Evolutionary conservation across 2,888 invertebrate genomes (phyloP).

Genomic region (Lasioglossum malachurum): DNA sequence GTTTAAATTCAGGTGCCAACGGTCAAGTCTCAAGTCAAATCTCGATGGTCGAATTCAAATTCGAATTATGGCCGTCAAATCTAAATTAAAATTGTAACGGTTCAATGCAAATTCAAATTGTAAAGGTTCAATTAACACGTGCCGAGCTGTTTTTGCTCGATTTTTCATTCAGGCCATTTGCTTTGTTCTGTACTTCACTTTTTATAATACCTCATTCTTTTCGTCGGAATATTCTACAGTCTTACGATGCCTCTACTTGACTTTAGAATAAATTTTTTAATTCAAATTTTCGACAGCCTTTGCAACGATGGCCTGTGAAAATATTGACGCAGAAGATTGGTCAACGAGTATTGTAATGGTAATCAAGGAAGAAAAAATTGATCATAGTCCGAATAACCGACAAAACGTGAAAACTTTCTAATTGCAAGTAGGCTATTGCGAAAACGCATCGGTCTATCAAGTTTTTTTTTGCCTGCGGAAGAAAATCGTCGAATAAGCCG

Average conservation of each 20-base stretch:
- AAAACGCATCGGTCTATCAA: background rate
- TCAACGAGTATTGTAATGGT: background rate
- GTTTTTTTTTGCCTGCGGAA: background rate
- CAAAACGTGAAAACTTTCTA: slow-evolving; percentile 5
- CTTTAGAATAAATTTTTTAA: background rate
- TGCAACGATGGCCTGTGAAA: background rate
- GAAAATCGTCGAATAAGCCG: background rate
- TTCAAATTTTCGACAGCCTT: background rate
- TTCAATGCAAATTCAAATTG: too few relatives aligned
- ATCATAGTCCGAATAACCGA: too few relatives aligned
- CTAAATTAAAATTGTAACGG: background rate
- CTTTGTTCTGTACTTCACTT: too few relatives aligned
- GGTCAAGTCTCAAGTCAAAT: background rate
- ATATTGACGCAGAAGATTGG: background rate
- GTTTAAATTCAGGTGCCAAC: background rate
- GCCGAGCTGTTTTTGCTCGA: too few relatives aligned
- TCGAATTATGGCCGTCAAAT: background rate
- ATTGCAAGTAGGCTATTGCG: slow-evolving; percentile 8
- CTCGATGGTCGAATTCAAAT: background rate
- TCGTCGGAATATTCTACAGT: too few relatives aligned
- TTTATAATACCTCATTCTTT: too few relatives aligned
- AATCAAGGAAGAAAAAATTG: background rate
- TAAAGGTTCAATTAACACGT: too few relatives aligned
- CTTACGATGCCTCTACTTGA: too few relatives aligned
- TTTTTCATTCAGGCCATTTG: too few relatives aligned